Evolutionary conservation across 2,888 invertebrate species (phyloP).

Genomic region (Carcina quercana): DNA sequence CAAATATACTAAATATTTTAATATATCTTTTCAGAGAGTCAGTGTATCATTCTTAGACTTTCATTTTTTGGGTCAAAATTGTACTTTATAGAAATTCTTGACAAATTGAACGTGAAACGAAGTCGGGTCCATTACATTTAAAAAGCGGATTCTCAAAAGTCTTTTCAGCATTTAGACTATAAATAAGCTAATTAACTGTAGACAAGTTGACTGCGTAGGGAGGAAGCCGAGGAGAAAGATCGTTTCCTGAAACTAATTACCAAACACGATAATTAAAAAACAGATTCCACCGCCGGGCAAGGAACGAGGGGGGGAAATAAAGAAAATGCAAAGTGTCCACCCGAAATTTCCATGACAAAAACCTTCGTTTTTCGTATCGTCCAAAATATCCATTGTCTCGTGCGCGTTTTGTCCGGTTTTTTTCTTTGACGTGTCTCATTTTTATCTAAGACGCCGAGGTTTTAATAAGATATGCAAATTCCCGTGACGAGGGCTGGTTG

Average conservation of each 20-base stretch:
- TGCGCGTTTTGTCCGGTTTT: conserved; percentile 55
- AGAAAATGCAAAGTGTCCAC: conserved; percentile 71
- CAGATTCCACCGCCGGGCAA: conserved; percentile 55
- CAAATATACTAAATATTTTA: no score
- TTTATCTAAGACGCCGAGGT: conserved; percentile 61
- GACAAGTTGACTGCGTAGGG: conserved; percentile 57
- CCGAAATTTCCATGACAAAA: conserved; percentile 71
- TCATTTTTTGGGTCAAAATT: no score
- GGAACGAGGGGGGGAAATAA: conserved; percentile 55
- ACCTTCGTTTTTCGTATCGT: conserved; percentile 60
- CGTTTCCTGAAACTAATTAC: conserved; percentile 72
- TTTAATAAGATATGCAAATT: conserved; percentile 73
- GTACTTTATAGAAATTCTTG: no score
- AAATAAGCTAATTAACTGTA: conserved; percentile 63
- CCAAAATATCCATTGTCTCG: conserved; percentile 70
- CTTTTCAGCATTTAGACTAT: conserved; percentile 48
- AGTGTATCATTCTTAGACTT: no score
- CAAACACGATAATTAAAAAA: conserved; percentile 74
- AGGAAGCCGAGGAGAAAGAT: conserved; percentile 58
- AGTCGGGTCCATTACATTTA: no score
- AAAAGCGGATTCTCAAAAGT: no score
- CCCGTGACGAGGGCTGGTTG: conserved; percentile 34
- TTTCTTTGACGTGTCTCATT: conserved; percentile 66
- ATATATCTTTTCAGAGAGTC: no score
- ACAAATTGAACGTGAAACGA: no score